These are phyloP conservation scores for Catotricha subobsoleta DNA, from an alignment of 2,888 invertebrate species.

Conservation along the genomic window DNA sequence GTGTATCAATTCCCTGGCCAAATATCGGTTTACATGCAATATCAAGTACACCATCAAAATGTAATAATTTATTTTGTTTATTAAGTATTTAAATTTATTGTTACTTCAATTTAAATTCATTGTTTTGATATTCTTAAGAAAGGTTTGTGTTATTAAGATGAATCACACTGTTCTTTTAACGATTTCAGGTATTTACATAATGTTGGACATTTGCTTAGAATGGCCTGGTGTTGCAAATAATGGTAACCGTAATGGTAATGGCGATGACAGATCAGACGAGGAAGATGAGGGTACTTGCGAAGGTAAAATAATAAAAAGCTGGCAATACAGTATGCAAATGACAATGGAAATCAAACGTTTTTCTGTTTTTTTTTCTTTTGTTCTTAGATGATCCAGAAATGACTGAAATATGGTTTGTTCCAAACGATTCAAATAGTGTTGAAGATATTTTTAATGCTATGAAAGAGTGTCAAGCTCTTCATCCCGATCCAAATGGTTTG, in stretches of 20 bases:
- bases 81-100: too few species aligned
- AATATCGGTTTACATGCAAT: constrained; percentile 27
- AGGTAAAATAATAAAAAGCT: too few species aligned
- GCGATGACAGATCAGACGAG: neutral
- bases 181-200: neutral
- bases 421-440: constrained; percentile 41
- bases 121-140: too few species aligned
- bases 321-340: neutral
- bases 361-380: neutral
- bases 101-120: too few species aligned
- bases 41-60: constrained; percentile 21
- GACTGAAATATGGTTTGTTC: constrained; percentile 55
- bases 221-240: constrained; percentile 23
- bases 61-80: too few species aligned
- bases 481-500: constrained; percentile 54
- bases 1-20: constrained; percentile 26
- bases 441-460: constrained; percentile 55
- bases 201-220: constrained; percentile 12
- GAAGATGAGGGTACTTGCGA: constrained; percentile 9
- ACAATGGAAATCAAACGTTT: neutral
- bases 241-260: constrained; percentile 10
- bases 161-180: constrained; percentile 16
- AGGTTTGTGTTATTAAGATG: constrained; percentile 27
- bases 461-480: constrained; percentile 57
- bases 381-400: constrained; percentile 29